phyloP scores from a whole-genome alignment of 2,797 vertebrate genomes.

The Enteromius afrohamiltoni region DNA sequence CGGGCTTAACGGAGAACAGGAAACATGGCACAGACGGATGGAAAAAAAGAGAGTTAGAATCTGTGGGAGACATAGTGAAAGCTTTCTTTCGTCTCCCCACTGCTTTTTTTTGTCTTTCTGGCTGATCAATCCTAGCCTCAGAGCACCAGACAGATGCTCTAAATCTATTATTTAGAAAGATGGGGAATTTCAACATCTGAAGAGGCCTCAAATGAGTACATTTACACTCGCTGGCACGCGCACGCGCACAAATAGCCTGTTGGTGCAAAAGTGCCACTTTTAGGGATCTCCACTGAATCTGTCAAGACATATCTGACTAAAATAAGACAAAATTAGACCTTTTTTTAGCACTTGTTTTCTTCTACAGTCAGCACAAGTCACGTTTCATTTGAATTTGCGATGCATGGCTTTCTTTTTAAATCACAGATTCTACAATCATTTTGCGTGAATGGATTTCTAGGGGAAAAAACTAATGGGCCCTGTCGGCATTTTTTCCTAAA shows the following conservation, averaged over 20 bases:
- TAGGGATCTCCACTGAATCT: slow-evolving; percentile 32
- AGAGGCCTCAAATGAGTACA: slow-evolving; percentile 53
- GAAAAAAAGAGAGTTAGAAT: slow-evolving; percentile 24
- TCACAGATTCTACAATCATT: neutral
- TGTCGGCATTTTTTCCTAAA: neutral
- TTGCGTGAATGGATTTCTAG: neutral
- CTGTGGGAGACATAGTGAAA: slow-evolving; percentile 41
- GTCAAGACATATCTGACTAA: slow-evolving; percentile 32
- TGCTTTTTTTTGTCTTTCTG: slow-evolving; percentile 29
- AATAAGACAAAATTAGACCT: slow-evolving; percentile 6
- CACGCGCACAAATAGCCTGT: slow-evolving; percentile 26
- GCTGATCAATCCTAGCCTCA: slow-evolving; percentile 58
- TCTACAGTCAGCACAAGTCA: slow-evolving; percentile 20
- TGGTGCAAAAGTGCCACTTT: slow-evolving; percentile 44
- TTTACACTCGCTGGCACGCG: slow-evolving; percentile 15
- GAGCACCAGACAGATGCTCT: slow-evolving; percentile 62
- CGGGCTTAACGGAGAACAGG: slow-evolving; percentile 40
- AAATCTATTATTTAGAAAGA: slow-evolving; percentile 64
- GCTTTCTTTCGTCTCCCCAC: slow-evolving; percentile 35
- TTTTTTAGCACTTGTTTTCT: slow-evolving; percentile 1
- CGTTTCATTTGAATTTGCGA: slow-evolving; percentile 14
- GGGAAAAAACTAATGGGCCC: neutral
- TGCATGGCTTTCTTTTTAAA: slow-evolving; percentile 26
- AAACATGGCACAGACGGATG: slow-evolving; percentile 31
- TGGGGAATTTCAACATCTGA: slow-evolving; percentile 52